Evolutionary conservation across 2,113 vertebrate genomes (phyloP).

Genomic region (Dromaius novaehollandiae): DNA sequence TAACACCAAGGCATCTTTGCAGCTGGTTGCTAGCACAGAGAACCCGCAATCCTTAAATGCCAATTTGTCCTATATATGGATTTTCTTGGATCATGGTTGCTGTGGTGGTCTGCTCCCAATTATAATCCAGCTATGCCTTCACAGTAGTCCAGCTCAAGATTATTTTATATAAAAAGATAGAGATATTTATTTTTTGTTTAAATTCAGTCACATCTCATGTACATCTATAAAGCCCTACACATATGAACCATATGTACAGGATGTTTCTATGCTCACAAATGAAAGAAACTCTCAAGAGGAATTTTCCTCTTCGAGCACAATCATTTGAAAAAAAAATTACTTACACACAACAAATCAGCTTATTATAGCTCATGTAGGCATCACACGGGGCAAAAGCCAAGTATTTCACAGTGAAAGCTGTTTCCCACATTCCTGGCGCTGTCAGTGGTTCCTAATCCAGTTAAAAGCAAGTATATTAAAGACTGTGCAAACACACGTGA

Average conservation of each 20-base stretch:
- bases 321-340: background rate
- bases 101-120: background rate
- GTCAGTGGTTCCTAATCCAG: rapidly evolving
- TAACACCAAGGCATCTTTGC: background rate
- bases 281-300: background rate
- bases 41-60: background rate
- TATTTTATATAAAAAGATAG: background rate
- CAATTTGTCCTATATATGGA: background rate
- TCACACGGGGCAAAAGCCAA: background rate
- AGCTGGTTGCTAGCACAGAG: background rate
- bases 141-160: background rate
- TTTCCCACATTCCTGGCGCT: background rate
- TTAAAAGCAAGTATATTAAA: background rate
- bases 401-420: background rate
- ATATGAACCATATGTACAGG: background rate
- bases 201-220: background rate
- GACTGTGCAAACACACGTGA: background rate
- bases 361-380: background rate
- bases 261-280: background rate
- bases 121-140: background rate
- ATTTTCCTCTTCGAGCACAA: background rate
- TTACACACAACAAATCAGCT: background rate
- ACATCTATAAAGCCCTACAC: background rate
- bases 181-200: background rate
- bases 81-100: background rate